Evolutionary conservation across 2,797 vertebrate genomes (phyloP).

Genomic region (Vireo griseus): DNA sequence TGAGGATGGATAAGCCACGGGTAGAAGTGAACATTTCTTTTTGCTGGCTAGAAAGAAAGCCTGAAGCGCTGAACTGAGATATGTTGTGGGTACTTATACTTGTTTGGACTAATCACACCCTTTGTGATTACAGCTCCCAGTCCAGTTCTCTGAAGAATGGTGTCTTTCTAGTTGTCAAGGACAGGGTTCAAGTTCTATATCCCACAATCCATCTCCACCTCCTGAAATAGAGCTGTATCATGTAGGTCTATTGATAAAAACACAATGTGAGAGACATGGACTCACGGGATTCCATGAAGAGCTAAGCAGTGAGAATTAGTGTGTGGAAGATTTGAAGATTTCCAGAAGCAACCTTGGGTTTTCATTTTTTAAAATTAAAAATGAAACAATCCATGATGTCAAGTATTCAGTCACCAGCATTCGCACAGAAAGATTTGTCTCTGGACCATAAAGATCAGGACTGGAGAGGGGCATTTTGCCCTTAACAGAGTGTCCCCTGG

Average conservation of each 20-base stretch:
- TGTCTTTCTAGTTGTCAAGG: neutral
- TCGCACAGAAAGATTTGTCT: neutral
- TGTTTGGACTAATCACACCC: neutral
- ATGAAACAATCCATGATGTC: neutral
- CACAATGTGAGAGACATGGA: neutral
- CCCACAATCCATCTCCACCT: neutral
- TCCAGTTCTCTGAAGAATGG: neutral
- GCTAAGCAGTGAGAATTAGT: neutral
- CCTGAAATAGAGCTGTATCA: neutral
- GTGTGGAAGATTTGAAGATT: neutral
- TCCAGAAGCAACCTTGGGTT: neutral
- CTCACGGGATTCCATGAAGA: neutral
- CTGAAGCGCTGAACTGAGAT: neutral
- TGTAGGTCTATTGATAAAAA: neutral
- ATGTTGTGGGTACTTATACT: neutral
- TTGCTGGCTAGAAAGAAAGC: neutral
- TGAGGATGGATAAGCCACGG: neutral
- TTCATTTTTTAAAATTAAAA: neutral
- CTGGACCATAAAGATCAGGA: neutral
- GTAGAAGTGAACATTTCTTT: neutral
- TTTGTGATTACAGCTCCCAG: neutral
- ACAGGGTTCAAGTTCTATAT: neutral
- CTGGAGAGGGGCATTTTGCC: neutral
- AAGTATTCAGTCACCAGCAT: neutral
- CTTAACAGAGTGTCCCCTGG: neutral